Conservation (phyloP, 2,113 vertebrate genomes). For the Daboia siamensis region DNA sequence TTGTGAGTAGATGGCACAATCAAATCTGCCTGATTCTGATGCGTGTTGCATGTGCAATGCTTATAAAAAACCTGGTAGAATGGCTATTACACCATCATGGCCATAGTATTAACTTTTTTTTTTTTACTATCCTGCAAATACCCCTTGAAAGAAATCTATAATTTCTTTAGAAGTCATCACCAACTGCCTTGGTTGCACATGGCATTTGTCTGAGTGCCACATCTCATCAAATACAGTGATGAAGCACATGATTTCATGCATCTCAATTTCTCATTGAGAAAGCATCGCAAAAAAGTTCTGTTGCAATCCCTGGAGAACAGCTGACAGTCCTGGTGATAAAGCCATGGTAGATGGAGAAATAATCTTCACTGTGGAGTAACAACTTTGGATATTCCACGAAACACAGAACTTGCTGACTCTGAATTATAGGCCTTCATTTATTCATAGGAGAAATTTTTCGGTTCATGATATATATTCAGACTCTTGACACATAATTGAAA, state of each 20-base stretch:
- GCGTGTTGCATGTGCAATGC: neutral
- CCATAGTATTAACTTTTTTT: neutral
- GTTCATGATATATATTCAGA: neutral
- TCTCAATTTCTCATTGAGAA: neutral
- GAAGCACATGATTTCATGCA: neutral
- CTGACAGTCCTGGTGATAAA: neutral
- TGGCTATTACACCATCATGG: neutral
- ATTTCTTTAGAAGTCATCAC: neutral
- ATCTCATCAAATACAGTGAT: neutral
- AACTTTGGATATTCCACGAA: neutral
- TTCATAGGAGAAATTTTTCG: neutral
- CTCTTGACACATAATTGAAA: neutral
- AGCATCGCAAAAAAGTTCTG: neutral
- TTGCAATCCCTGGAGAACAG: neutral
- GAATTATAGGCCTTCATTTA: neutral
- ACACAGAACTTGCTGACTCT: neutral
- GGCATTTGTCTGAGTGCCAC: neutral
- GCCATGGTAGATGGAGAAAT: neutral
- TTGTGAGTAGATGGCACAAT: neutral
- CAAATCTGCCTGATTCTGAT: neutral
- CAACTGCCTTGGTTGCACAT: neutral
- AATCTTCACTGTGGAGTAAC: neutral
- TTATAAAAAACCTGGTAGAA: neutral
- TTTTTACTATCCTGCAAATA: neutral
- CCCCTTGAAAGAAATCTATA: neutral